Evolutionary conservation across 2,888 invertebrate species (phyloP), one percentile per base, ranked within the genome.

Genomic region (Papilio elwesi): DNA sequence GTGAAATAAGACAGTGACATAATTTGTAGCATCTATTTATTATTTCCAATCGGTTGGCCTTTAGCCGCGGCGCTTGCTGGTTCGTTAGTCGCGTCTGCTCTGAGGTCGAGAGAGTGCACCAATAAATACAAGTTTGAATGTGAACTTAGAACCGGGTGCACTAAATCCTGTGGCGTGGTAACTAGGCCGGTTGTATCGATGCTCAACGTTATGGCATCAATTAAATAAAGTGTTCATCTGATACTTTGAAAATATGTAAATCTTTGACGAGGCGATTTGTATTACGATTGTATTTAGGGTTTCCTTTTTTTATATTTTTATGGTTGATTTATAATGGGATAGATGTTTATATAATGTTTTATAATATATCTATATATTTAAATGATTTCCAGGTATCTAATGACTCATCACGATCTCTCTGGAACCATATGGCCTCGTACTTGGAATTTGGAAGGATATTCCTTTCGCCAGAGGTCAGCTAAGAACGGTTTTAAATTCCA

Each of bases 121-220:
- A 78, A 85, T 86, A 86, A 84, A 87, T 86, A 82, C 81, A 76
- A 75, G 73, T 71, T 64, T 78, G 68, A 72, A 72, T 72, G 78
- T 84, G 82, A 84, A 84, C 82, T 81, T 81, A 80, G 76, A 75
- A 80, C 79, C 76, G 68, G 72, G 47, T 75, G 80, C 76, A 80
- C 77, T 82, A 81, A 83, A 82, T 82, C 78, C 79, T 76, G 75
- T 73, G 76, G 76, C 83, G 84, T 84, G 83, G 85, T 81, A 85
- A 85, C 84, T 83, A 74, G 82, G 82, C 70, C 73, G 70, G 43
- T 15, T 16, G 67, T 11, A n/a, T 62, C n/a, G 68, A 47, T 48
- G 64, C 47, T 71, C 16, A 43, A 36, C 12, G 53, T 73, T 65
- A 48, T 65, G 2, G 47, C 57, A 26, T 73, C 68, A 68, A 68